These are phyloP conservation scores for Tachypleus tridentatus DNA, from an alignment of 1,140 invertebrate species.

Conservation along the genomic window DNA sequence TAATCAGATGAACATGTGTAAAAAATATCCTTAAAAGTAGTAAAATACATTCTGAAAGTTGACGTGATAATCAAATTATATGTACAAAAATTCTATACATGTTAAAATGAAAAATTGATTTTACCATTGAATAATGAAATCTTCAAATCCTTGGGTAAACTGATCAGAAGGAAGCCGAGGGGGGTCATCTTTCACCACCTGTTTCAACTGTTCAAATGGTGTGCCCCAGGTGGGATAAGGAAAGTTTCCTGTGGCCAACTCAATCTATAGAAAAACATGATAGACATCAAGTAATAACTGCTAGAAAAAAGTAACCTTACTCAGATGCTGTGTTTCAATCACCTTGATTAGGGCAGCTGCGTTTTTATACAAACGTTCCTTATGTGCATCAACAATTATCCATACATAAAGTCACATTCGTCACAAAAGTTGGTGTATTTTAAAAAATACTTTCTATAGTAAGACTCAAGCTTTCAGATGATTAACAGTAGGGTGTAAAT, in stretches of 20 bases:
- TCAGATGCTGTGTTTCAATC: background rate
- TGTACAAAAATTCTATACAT: slow-evolving; percentile 1
- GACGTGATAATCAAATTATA: background rate
- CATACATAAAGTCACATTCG: background rate
- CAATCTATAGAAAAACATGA: slow-evolving; percentile 38
- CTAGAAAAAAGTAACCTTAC: background rate
- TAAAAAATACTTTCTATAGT: background rate
- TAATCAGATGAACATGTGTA: background rate
- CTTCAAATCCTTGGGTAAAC: slow-evolving; percentile 72
- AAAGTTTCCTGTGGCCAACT: slow-evolving; percentile 28
- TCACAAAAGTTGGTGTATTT: background rate
- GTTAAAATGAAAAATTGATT: slow-evolving; percentile 16
- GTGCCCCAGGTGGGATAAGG: slow-evolving; percentile 81
- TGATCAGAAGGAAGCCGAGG: slow-evolving; percentile 61
- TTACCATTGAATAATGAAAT: slow-evolving; percentile 76
- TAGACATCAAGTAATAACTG: background rate
- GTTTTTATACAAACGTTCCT: background rate
- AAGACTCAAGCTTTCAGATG: background rate
- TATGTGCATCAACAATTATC: background rate
- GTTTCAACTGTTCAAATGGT: slow-evolving; percentile 86
- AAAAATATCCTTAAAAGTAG: background rate
- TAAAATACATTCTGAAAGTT: background rate
- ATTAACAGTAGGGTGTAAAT: background rate
- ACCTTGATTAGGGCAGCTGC: background rate
- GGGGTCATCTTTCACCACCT: slow-evolving; percentile 78